Evolutionary conservation across 1,140 invertebrate species (phyloP).

Genomic region (Brachionus plicatilis): DNA sequence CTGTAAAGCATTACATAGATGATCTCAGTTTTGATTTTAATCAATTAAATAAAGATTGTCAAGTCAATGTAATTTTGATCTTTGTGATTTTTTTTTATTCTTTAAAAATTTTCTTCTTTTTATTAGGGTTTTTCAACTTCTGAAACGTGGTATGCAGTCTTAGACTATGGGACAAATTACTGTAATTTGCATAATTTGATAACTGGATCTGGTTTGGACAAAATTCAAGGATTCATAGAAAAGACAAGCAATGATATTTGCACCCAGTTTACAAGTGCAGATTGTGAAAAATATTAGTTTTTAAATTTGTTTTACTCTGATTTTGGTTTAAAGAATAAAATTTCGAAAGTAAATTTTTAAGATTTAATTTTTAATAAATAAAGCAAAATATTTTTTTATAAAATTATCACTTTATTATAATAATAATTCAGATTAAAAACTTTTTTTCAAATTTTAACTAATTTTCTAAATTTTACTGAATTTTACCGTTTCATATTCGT

Average conservation of each 20-base stretch:
- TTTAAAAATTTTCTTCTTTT: slow-evolving; percentile 41
- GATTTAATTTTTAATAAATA: no score
- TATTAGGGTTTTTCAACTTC: slow-evolving; percentile 54
- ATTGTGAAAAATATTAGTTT: slow-evolving; percentile 54
- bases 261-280: slow-evolving; percentile 55
- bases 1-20: slow-evolving; percentile 53
- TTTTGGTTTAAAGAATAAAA: background rate
- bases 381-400: no score
- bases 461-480: no score
- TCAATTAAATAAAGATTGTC: slow-evolving; percentile 45
- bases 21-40: slow-evolving; percentile 53
- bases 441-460: no score
- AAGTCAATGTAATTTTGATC: slow-evolving; percentile 47
- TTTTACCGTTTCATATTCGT: no score
- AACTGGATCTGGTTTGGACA: slow-evolving; percentile 51
- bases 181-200: slow-evolving; percentile 59
- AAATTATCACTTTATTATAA: no score
- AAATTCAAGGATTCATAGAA: slow-evolving; percentile 51
- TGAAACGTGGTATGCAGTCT: slow-evolving; percentile 55
- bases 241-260: slow-evolving; percentile 54
- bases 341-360: background rate
- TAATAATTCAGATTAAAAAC: no score
- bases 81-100: slow-evolving; percentile 28
- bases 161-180: slow-evolving; percentile 60
- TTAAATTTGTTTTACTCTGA: background rate